Evolutionary conservation across 2,113 vertebrate genomes (phyloP).

Genomic region (Cepphus grylle): DNA sequence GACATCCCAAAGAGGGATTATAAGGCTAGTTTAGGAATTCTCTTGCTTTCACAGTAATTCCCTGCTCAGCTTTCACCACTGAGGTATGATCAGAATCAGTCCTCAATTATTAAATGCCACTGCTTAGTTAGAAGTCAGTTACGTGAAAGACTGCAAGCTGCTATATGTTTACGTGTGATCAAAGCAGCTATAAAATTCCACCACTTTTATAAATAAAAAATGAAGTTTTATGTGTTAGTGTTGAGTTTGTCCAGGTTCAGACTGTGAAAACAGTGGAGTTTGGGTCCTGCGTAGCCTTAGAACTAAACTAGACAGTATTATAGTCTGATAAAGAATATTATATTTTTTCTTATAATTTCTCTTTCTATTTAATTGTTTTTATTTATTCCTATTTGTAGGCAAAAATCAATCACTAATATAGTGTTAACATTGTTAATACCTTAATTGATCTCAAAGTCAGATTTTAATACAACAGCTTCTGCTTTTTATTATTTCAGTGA

Average conservation of each 20-base stretch:
- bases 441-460: constrained; percentile 23
- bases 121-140: background rate
- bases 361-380: background rate
- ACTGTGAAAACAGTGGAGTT: background rate
- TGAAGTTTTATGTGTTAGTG: background rate
- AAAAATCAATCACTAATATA: background rate
- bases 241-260: background rate
- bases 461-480: background rate
- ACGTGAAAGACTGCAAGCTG: background rate
- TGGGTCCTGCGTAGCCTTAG: background rate
- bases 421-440: background rate
- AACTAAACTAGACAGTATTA: background rate
- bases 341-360: background rate
- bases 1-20: background rate
- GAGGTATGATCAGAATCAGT: background rate
- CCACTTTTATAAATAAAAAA: background rate
- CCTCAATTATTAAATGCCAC: background rate
- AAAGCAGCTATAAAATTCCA: background rate
- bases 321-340: background rate
- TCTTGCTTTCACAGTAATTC: background rate
- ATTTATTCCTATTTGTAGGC: background rate
- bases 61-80: background rate
- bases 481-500: background rate
- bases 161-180: background rate
- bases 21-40: background rate